These are phyloP conservation scores for Deroplatys truncata DNA, from an alignment of 2,888 invertebrate species.

Conservation along the genomic window DNA sequence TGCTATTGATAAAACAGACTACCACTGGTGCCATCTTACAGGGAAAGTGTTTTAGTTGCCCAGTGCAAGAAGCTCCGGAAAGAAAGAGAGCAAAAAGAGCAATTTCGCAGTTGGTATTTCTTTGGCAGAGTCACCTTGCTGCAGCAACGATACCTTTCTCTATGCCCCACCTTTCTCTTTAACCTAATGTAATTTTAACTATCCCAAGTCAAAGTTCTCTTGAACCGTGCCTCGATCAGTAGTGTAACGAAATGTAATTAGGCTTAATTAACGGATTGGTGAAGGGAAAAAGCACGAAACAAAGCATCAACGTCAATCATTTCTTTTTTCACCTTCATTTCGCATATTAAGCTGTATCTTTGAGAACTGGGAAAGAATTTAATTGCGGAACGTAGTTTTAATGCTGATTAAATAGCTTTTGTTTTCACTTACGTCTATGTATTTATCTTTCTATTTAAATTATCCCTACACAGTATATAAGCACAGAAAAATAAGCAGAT, in stretches of 20 bases:
- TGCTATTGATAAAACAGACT: neutral
- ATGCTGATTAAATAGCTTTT: too few species aligned
- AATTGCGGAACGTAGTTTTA: too few species aligned
- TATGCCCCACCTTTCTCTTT: neutral
- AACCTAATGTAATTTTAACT: neutral
- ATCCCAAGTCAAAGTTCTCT: neutral
- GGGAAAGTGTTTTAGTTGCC: neutral
- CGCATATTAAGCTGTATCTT: neutral
- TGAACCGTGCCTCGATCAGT: neutral
- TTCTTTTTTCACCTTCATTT: neutral
- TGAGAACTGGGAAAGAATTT: neutral
- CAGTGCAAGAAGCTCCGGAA: neutral
- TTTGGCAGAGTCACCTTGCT: neutral
- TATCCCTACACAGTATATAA: too few species aligned
- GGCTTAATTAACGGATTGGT: neutral
- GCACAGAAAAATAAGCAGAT: too few species aligned
- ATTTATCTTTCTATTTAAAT: too few species aligned
- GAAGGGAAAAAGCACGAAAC: neutral
- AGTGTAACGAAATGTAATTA: too few species aligned
- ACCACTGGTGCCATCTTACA: neutral
- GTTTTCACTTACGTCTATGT: too few species aligned
- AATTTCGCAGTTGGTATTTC: neutral
- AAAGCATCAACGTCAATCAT: too few species aligned
- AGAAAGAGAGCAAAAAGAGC: neutral
- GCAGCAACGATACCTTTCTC: neutral